Evolutionary conservation across 2,888 invertebrate species (phyloP), one percentile per base, ranked within the genome.

Genomic region (Napeogenes inachia): DNA sequence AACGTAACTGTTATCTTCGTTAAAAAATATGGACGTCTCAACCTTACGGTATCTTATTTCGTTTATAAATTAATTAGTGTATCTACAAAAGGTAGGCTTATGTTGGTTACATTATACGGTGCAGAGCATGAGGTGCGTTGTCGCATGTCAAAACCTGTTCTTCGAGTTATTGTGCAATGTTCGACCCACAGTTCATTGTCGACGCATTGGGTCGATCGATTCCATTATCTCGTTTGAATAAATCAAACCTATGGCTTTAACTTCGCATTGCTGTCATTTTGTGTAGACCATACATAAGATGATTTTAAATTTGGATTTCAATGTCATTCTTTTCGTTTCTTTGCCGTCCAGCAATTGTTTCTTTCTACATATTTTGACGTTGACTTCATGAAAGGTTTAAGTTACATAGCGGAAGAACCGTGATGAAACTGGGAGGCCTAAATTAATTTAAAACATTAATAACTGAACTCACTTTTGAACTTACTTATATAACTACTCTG

Each of bases 141-240:
- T 21, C 21, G 21, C 21, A 21, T 21, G 21, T 75, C 73, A 73
- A 79, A 83, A 84, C 76, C 74, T 71, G 77, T 79, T 77, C 77
- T 73, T 74, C 72, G 71, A 71, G 78, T 70, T 76, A 77, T 88
- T 85, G 82, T 77, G 84, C 74, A 86, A 88, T 71, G 67, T 57
- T 64, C 84, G 80, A 78, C 81, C 81, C 80, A 81, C 85, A 75
- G 81, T 81, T 85, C 83, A 82, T 84, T 85, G 87, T 84, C 81
- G 78, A 74, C 74, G 70, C 76, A 81, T 76, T 80, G 79, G 72
- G 77, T 80, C 73, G 75, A 76, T 82, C 78, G 77, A 81, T 80
- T 75, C 79, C 76, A 84, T 84, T 83, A 79, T 80, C 76, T 73
- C 70, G 70, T 71, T 71, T 68, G 70, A 69, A 71, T 71, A 70